Percentiles rank a stretch among this genome's conserved stretches.
Conservation (phyloP, 2,797 vertebrate genomes). For the Loris lydekkerianus region DNA sequence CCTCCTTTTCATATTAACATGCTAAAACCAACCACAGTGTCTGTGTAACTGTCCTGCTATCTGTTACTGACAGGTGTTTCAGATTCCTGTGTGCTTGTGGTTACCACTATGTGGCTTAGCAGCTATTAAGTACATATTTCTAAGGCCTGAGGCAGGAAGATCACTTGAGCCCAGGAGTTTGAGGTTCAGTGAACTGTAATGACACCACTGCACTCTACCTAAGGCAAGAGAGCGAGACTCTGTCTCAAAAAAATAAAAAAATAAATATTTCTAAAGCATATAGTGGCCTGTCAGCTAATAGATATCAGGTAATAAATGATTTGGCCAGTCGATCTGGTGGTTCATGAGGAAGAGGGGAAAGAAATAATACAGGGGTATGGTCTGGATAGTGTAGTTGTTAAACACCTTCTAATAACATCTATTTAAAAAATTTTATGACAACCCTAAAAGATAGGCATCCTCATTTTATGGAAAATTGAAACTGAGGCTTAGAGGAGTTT, state of each 20-base stretch:
- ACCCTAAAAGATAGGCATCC: background rate
- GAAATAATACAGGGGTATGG: background rate
- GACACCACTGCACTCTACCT: too few relatives aligned
- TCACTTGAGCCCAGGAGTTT: too few relatives aligned
- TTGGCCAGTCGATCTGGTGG: background rate
- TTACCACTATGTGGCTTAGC: background rate
- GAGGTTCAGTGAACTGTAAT: too few relatives aligned
- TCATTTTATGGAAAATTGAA: background rate
- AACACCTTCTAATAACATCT: background rate
- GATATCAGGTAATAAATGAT: background rate
- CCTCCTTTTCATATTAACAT: background rate
- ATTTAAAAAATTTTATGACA: background rate
- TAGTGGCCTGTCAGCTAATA: background rate
- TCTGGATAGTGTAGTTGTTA: slow-evolving; percentile 4
- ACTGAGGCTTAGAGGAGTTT: background rate
- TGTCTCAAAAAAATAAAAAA: too few relatives aligned
- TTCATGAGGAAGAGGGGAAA: background rate
- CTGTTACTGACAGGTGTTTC: background rate
- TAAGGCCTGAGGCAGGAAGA: background rate
- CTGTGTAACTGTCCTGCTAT: background rate
- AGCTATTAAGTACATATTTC: background rate
- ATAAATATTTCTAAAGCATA: background rate
- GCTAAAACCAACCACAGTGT: background rate
- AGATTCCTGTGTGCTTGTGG: background rate
- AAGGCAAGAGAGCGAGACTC: too few relatives aligned